Evolutionary conservation across 2,113 vertebrate species (phyloP).

Genomic region (Formicarius rufipectus): DNA sequence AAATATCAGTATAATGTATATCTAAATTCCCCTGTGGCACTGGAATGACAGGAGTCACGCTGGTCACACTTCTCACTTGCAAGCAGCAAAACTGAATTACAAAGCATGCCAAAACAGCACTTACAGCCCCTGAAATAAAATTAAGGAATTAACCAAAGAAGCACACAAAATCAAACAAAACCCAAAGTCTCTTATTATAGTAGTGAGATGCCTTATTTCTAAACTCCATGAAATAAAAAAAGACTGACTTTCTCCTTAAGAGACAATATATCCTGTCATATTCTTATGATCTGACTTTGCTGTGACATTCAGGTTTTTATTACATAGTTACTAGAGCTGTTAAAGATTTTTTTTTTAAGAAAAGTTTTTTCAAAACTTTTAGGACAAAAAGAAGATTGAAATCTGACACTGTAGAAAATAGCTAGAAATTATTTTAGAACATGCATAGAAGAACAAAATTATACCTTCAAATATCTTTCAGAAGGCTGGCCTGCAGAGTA

Average conservation of each 20-base stretch:
- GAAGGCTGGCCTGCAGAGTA: neutral
- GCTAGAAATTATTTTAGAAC: neutral
- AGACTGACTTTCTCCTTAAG: neutral
- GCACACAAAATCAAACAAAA: neutral
- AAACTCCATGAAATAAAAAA: neutral
- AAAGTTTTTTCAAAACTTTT: neutral
- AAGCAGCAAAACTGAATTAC: neutral
- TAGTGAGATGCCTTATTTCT: neutral
- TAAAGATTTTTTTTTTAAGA: neutral
- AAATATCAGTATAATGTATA: neutral
- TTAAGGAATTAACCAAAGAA: neutral
- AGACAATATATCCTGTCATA: neutral
- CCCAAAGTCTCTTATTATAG: neutral
- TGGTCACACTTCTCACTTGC: neutral
- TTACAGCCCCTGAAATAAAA: neutral
- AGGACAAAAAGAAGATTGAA: neutral
- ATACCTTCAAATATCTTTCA: neutral
- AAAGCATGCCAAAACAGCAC: neutral
- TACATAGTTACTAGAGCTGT: neutral
- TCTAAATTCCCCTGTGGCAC: neutral
- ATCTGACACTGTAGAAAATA: neutral
- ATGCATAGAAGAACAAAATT: neutral
- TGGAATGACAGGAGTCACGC: neutral
- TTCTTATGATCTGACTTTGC: slow-evolving; percentile 8
- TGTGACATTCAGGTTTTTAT: neutral